Base-by-base conservation (phyloP, 2,797 vertebrate species). In the Acrossocheilus wenchowensis region DNA sequence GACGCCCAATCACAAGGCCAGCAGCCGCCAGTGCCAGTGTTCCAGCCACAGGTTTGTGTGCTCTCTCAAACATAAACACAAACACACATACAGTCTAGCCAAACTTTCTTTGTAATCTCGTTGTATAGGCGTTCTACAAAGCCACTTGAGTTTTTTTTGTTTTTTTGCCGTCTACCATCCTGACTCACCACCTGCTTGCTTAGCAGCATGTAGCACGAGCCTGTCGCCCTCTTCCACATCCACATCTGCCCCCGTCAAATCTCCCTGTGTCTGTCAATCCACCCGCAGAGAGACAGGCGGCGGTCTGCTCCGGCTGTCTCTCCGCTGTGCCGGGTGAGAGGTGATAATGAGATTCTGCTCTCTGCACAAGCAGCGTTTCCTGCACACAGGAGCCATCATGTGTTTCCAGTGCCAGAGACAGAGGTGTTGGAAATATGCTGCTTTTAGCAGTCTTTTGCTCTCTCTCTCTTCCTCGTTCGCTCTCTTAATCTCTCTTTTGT, bases 1-100 rank as follows among this genome's bases (percentile, higher is more conserved):
- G 97, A 98, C 92, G 96, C 95, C 39, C 97, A 97, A 88, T 95
- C 97, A 83, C 97, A 97, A 95, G 96, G 97, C 92, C 96, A 97
- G 93, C 97, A 97, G 92, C 96, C 96, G 60, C 93, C 96, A 48
- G 95, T 96, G 91, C 95, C 96, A 68, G 95, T 95, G 78, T 97
- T 97, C 94, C 98, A 97, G 62, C 94, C 96, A 57, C 97, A 98
- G 98, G 98, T 99, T 94, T n/a, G 81, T 52, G 60, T 34, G 41
- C 50, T 30, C 41, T 23, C 82, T 73, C n/a, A n/a, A 62, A 30
- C 84, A 64, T 62, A 48, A 73, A 34, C 36, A 60, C 23, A 26
- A 26, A 68, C 36, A 15, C 23, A 17, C 39, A 19, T 43, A 1
- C 81, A 50, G 71, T 64, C 83, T 68, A 68, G 71, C 39, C 43